Conservation (phyloP, 35 echinoderm and acorn worm genomes). For the Apostichopus californicus region DNA sequence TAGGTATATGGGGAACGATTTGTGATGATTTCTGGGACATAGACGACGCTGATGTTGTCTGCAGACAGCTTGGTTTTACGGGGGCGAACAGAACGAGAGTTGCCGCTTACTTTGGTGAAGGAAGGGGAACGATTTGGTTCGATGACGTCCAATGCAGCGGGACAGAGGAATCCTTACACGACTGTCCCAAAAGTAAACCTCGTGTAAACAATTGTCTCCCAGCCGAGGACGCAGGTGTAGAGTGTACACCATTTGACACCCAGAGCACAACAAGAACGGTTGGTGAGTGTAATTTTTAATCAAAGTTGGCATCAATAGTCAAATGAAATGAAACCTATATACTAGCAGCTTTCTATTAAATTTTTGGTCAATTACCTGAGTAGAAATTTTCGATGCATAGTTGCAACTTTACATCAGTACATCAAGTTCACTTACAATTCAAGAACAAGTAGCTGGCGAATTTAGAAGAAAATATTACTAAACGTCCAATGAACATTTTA, state of each 20-base stretch:
- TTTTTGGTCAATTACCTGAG: too few species aligned
- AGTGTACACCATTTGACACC: neutral
- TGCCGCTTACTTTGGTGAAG: neutral
- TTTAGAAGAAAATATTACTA: too few species aligned
- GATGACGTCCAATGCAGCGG: neutral
- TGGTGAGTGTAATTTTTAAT: too few species aligned
- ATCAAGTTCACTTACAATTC: too few species aligned
- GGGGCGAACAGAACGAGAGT: neutral
- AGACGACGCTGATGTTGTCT: neutral
- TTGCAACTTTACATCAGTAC: too few species aligned
- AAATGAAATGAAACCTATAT: too few species aligned
- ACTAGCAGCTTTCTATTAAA: too few species aligned
- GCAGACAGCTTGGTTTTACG: neutral
- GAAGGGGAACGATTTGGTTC: neutral
- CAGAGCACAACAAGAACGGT: too few species aligned
- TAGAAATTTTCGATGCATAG: too few species aligned
- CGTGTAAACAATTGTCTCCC: neutral
- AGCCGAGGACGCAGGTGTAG: neutral
- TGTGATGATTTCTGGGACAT: neutral
- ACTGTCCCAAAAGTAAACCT: neutral
- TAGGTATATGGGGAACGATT: neutral
- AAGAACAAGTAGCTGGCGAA: too few species aligned
- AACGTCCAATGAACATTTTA: too few species aligned
- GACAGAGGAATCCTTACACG: neutral
- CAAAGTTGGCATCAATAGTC: too few species aligned